These are phyloP conservation scores for Bombus affinis DNA, from an alignment of 1,140 invertebrate species.

Conservation along the genomic window DNA sequence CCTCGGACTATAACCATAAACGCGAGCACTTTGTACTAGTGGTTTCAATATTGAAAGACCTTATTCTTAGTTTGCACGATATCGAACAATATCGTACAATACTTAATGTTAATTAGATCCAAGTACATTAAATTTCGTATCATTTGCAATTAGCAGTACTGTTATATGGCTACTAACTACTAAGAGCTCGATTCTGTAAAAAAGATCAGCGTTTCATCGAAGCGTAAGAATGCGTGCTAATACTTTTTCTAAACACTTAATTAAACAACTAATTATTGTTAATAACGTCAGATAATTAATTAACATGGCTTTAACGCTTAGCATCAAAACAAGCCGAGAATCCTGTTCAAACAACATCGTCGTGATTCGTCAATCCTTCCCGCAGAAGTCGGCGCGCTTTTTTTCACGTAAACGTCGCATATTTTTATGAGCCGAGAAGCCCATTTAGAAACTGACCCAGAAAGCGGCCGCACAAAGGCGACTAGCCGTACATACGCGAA, in stretches of 20 bases:
- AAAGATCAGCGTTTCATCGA: too few relatives aligned
- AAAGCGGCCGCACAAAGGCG: neutral
- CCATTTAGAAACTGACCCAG: slow-evolving; percentile 26
- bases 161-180: too few relatives aligned
- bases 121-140: too few relatives aligned
- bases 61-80: neutral
- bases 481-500: neutral
- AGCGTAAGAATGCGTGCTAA: too few relatives aligned
- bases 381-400: too few relatives aligned
- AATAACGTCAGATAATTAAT: neutral
- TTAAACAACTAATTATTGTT: neutral
- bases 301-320: too few relatives aligned
- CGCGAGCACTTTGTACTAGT: neutral
- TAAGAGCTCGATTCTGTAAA: too few relatives aligned
- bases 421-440: neutral
- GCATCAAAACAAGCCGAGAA: neutral
- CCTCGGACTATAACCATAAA: neutral
- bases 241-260: too few relatives aligned
- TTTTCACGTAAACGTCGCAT: neutral
- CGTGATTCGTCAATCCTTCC: too few relatives aligned
- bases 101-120: too few relatives aligned
- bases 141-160: too few relatives aligned
- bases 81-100: too few relatives aligned
- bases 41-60: neutral
- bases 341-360: neutral